phyloP scores from a whole-genome alignment of 2,888 invertebrate genomes.

The Chesias legatella region DNA sequence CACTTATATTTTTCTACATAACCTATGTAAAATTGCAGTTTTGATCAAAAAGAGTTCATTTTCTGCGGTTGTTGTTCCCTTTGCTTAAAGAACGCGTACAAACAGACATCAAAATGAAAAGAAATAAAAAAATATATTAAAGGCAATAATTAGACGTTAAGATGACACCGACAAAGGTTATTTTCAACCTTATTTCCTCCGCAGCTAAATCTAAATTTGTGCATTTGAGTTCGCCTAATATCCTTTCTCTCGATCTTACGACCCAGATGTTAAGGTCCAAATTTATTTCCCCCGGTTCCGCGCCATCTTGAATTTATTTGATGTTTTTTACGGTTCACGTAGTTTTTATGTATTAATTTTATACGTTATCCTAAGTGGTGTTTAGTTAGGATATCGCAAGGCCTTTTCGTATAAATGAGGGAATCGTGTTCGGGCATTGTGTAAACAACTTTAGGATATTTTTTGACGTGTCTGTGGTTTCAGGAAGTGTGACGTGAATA shows the following conservation, averaged over 20 bases:
- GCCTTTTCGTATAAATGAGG: constrained; percentile 5
- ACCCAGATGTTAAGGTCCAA: not conserved
- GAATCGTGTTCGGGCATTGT: constrained; percentile 11
- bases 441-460: constrained; percentile 10
- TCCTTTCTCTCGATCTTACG: not conserved
- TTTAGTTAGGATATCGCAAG: constrained; percentile 11
- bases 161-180: too few relatives aligned
- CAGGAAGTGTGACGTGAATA: constrained; percentile 2
- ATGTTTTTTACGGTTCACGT: constrained; percentile 2
- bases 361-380: constrained; percentile 7
- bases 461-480: constrained; percentile 9
- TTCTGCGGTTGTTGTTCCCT: too few relatives aligned
- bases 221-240: too few relatives aligned
- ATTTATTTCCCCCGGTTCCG: not conserved
- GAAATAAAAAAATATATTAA: too few relatives aligned
- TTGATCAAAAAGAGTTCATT: too few relatives aligned
- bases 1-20: too few relatives aligned
- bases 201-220: too few relatives aligned
- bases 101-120: too few relatives aligned
- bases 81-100: too few relatives aligned
- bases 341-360: constrained; percentile 11
- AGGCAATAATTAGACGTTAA: too few relatives aligned
- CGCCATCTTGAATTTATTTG: not conserved
- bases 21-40: too few relatives aligned
- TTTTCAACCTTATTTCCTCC: too few relatives aligned